A percentile compares a stretch with the other conserved stretches of the same genome.
These are phyloP conservation scores for Cydia amplana DNA, from an alignment of 1,140 invertebrate genomes.

Conservation along the genomic window DNA sequence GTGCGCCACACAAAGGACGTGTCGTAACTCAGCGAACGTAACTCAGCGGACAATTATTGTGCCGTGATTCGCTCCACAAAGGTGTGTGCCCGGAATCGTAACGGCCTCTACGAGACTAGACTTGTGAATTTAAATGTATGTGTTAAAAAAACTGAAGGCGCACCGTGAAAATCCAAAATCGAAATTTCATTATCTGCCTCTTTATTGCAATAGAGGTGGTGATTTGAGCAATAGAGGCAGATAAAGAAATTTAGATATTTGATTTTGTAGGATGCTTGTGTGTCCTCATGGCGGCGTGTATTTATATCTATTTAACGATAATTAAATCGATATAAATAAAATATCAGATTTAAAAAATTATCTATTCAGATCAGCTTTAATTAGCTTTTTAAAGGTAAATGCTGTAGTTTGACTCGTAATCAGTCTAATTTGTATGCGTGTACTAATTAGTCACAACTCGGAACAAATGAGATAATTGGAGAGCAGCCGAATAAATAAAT, in stretches of 20 bases:
- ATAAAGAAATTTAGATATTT: too few relatives aligned
- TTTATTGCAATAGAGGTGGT: too few relatives aligned
- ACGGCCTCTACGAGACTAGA: background rate
- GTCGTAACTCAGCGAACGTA: conserved; percentile 25
- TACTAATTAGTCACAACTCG: background rate
- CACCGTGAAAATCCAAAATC: too few relatives aligned
- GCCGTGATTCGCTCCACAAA: background rate
- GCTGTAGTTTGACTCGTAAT: background rate
- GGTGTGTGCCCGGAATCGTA: background rate
- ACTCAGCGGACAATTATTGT: conserved; percentile 23
- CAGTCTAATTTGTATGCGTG: background rate
- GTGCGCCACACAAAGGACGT: conserved; percentile 14
- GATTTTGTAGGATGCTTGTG: too few relatives aligned
- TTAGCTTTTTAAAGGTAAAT: background rate
- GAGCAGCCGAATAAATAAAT: background rate
- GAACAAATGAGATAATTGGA: conserved; percentile 1
- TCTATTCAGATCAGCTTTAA: background rate
- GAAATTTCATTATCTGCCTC: too few relatives aligned
- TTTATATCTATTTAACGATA: too few relatives aligned
- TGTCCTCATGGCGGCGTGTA: too few relatives aligned
- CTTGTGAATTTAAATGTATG: background rate
- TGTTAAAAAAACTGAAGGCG: background rate
- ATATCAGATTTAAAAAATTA: too few relatives aligned
- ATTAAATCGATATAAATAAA: too few relatives aligned
- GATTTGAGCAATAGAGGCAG: too few relatives aligned